phyloP scores from a whole-genome alignment of 2,888 invertebrate species.

The Parnassius apollo region DNA sequence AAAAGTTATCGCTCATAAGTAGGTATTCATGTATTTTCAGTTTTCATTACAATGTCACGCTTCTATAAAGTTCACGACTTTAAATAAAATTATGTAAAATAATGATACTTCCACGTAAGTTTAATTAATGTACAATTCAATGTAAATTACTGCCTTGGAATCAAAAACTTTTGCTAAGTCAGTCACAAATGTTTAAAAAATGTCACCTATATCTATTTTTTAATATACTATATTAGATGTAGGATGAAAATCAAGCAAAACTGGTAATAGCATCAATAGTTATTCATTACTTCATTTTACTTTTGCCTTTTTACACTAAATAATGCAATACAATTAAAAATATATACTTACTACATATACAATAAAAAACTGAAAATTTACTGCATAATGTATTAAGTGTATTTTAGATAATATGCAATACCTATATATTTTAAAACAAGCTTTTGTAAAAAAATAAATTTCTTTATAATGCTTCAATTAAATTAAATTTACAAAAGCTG shows the following conservation, averaged over 20 bases:
- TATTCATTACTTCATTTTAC: neutral
- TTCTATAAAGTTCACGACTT: conserved; percentile 16
- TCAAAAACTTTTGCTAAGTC: conserved; percentile 34
- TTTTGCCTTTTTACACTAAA: neutral
- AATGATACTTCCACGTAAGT: conserved; percentile 12
- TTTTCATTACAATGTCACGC: conserved; percentile 22
- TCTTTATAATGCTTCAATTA: no score
- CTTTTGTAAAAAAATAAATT: no score
- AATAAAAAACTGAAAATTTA: no score
- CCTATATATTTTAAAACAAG: no score
- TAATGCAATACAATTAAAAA: neutral
- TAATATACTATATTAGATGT: no score
- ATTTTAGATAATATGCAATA: no score
- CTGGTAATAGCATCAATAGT: no score
- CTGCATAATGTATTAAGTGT: no score
- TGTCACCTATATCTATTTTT: no score
- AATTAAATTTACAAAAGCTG: neutral
- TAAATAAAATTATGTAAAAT: conserved; percentile 24
- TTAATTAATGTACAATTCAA: conserved; percentile 41
- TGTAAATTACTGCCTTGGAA: conserved; percentile 33
- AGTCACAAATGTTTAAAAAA: conserved; percentile 4
- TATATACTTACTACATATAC: no score
- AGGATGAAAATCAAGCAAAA: no score
- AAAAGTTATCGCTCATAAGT: neutral
- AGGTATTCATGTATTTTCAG: conserved; percentile 2